Evolutionary conservation across 2,888 invertebrate species (phyloP).

Genomic region (Drosophila neotestacea): DNA sequence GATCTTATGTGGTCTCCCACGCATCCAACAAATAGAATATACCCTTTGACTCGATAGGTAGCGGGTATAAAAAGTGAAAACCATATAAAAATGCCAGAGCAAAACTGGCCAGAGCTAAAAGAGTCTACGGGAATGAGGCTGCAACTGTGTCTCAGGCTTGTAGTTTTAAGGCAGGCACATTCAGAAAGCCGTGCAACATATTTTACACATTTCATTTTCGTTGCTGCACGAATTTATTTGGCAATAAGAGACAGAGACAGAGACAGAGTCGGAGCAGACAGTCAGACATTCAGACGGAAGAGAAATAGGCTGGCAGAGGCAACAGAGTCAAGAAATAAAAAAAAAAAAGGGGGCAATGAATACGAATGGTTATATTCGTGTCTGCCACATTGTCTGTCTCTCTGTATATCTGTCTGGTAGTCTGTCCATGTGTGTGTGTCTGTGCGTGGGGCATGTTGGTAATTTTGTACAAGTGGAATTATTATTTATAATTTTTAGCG

Average conservation of each 20-base stretch:
- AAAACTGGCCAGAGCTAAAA: slow-evolving; percentile 13
- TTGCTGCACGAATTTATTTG: slow-evolving; percentile 80
- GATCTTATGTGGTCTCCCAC: too few species aligned
- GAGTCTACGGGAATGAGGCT: slow-evolving; percentile 1
- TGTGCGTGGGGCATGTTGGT: slow-evolving; percentile 70
- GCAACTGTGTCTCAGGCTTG: slow-evolving; percentile 5
- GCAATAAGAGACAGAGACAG: slow-evolving; percentile 72
- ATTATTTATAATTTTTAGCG: slow-evolving; percentile 80
- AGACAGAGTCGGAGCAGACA: slow-evolving; percentile 8
- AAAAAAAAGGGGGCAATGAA: slow-evolving; percentile 68
- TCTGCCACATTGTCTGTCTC: slow-evolving; percentile 30
- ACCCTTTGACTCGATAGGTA: too few species aligned
- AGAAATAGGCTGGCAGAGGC: slow-evolving; percentile 56
- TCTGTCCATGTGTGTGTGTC: slow-evolving; percentile 27
- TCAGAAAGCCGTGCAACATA: slow-evolving; percentile 66
- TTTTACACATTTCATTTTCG: slow-evolving; percentile 81
- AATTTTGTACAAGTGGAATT: slow-evolving; percentile 80
- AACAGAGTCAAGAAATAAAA: slow-evolving; percentile 61
- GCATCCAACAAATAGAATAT: too few species aligned
- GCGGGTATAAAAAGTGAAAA: slow-evolving; percentile 30
- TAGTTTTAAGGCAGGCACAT: slow-evolving; percentile 30
- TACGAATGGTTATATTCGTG: slow-evolving; percentile 65
- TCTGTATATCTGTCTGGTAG: slow-evolving; percentile 12
- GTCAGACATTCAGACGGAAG: slow-evolving; percentile 21
- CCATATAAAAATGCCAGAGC: slow-evolving; percentile 62